phyloP scores from a whole-genome alignment of 1,140 invertebrate species.

The Cotesia glomerata region DNA sequence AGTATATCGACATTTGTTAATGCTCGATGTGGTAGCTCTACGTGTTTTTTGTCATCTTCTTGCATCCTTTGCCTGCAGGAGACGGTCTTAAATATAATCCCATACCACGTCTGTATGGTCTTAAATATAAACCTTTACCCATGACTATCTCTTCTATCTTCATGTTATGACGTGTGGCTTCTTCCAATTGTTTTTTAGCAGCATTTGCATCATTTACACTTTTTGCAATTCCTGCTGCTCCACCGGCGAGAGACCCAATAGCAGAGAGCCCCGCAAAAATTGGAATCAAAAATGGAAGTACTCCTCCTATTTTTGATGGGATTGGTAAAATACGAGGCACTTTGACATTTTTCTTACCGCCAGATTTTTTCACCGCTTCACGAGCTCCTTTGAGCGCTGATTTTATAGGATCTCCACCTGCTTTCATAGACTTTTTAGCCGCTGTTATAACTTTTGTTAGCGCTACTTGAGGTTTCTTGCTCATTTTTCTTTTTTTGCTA shows the following conservation, averaged over 20 bases:
- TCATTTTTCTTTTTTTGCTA: too few relatives aligned
- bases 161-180: conserved; percentile 39
- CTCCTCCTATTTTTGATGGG: conserved; percentile 7
- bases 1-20: conserved; percentile 39
- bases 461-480: too few relatives aligned
- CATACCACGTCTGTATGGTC: conserved; percentile 42
- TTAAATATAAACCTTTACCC: conserved; percentile 43
- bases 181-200: conserved; percentile 39
- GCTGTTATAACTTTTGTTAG: too few relatives aligned
- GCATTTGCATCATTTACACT: conserved; percentile 37
- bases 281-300: conserved; percentile 18
- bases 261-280: conserved; percentile 29
- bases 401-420: too few relatives aligned
- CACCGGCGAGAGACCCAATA: conserved; percentile 26
- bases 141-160: conserved; percentile 47
- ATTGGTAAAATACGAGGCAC: conserved; percentile 20
- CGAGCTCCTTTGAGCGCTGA: too few relatives aligned
- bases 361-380: too few relatives aligned
- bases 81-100: conserved; percentile 31
- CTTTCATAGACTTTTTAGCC: too few relatives aligned
- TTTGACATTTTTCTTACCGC: neutral
- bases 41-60: conserved; percentile 15
- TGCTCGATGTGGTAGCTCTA: conserved; percentile 28
- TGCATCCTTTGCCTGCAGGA: neutral
- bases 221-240: conserved; percentile 39